Evolutionary conservation across 2,797 vertebrate species (phyloP).

Genomic region (Eulemur mongoz): DNA sequence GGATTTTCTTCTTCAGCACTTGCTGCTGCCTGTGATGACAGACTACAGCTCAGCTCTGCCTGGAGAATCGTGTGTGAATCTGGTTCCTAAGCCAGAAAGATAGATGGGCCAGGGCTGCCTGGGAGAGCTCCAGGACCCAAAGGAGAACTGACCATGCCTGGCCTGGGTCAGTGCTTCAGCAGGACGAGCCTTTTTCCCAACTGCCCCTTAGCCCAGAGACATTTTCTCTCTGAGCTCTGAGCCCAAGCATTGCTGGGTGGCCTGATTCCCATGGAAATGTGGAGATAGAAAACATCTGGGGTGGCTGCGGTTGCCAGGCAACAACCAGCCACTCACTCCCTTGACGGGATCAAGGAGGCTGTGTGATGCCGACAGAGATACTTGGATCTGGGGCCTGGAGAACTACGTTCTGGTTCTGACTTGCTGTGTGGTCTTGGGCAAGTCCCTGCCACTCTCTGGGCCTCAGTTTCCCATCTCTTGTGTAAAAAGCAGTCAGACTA

Average conservation of each 20-base stretch:
- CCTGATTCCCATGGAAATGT: constrained; percentile 76
- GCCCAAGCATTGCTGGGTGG: constrained; percentile 44
- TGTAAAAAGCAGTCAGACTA: not conserved
- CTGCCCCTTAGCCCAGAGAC: not conserved
- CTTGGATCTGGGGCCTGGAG: not conserved
- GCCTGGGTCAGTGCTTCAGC: not conserved
- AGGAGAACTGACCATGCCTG: not conserved
- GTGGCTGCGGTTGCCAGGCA: constrained; percentile 57
- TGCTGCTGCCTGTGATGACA: not conserved
- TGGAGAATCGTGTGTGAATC: not conserved
- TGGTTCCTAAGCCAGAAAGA: not conserved
- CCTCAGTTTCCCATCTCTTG: not conserved
- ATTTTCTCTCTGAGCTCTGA: constrained; percentile 1
- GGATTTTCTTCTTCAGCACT: not conserved
- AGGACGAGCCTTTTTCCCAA: not conserved
- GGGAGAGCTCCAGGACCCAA: not conserved
- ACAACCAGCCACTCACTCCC: not conserved
- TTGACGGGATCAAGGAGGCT: constrained; percentile 46
- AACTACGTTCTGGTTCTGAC: constrained; percentile 15
- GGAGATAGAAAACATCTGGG: constrained; percentile 78
- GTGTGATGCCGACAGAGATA: not conserved
- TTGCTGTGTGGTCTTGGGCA: constrained; percentile 13
- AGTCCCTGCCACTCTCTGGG: not conserved
- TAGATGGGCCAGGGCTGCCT: not conserved
- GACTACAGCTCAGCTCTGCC: not conserved